Conservation (phyloP, 2,113 vertebrate genomes). For the Gadus macrocephalus region DNA sequence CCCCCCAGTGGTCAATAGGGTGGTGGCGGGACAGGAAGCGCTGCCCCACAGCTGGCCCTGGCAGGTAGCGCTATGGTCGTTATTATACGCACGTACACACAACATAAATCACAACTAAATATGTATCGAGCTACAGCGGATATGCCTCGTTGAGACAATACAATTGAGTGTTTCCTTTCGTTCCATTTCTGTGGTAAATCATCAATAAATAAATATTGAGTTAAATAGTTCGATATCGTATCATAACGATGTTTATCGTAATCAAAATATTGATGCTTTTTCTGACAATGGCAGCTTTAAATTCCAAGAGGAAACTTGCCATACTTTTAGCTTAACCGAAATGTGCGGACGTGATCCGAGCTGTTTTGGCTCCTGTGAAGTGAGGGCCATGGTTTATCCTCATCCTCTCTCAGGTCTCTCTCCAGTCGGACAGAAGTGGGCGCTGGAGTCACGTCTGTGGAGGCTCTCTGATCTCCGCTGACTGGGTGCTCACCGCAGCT, state of each 20-base stretch:
- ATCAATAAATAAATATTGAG: not conserved
- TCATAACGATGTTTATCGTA: not conserved
- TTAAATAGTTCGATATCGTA: not conserved
- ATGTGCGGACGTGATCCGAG: no score
- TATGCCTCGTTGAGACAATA: no score
- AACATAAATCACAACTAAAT: no score
- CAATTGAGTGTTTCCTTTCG: no score
- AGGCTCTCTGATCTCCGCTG: slow-evolving; percentile 68
- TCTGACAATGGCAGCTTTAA: not conserved
- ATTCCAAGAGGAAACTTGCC: not conserved
- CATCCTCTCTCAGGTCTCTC: slow-evolving; percentile 66
- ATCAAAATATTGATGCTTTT: not conserved
- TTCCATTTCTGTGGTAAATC: no score
- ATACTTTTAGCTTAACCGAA: no score
- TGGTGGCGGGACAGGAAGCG: slow-evolving; percentile 65
- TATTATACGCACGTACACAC: no score
- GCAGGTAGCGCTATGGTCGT: slow-evolving; percentile 57
- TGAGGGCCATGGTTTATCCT: no score
- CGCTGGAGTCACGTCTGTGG: slow-evolving; percentile 77
- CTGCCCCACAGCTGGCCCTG: slow-evolving; percentile 72
- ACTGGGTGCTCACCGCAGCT: slow-evolving; percentile 81
- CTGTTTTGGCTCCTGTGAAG: no score
- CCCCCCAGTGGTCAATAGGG: slow-evolving; percentile 56
- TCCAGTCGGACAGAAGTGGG: slow-evolving; percentile 68
- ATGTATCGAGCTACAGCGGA: no score